Conservation (phyloP, 2,888 invertebrate species). For the Steinernema hermaphroditum region DNA sequence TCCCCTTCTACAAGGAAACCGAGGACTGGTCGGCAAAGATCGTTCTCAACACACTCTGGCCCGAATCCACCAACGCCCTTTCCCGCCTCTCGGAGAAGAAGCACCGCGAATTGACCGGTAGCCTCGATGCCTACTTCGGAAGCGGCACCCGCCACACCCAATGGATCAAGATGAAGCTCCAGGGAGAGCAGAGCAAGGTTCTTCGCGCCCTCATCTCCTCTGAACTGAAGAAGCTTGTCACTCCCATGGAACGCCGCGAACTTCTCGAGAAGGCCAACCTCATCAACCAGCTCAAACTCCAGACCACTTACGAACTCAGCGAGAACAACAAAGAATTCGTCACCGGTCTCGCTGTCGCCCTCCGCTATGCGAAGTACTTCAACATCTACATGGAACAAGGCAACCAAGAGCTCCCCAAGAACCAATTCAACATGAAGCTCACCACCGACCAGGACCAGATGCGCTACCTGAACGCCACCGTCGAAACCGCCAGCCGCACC, state of each 20-base stretch:
- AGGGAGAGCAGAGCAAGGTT: not conserved
- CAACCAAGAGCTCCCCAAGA: not conserved
- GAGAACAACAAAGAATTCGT: not conserved
- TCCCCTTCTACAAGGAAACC: not conserved
- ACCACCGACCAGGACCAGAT: not conserved
- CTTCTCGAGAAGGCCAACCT: not conserved
- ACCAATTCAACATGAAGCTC: not conserved
- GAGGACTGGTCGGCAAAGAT: not conserved
- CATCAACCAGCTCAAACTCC: constrained; percentile 6
- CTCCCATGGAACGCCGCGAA: not conserved
- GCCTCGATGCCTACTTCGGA: not conserved
- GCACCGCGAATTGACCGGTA: constrained; percentile 5
- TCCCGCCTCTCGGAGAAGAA: not conserved
- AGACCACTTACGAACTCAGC: not conserved
- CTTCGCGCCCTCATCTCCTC: not conserved
- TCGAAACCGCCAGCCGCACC: not conserved
- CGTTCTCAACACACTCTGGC: not conserved
- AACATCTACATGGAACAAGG: not conserved
- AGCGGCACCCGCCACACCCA: not conserved
- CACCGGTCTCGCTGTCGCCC: not conserved
- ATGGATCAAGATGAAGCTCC: not conserved
- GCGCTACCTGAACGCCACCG: constrained; percentile 19
- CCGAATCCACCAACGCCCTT: not conserved
- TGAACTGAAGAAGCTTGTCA: not conserved
- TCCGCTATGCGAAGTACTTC: not conserved